Conservation (phyloP, 2,888 invertebrate species). For the Drosophila percnosoma region DNA sequence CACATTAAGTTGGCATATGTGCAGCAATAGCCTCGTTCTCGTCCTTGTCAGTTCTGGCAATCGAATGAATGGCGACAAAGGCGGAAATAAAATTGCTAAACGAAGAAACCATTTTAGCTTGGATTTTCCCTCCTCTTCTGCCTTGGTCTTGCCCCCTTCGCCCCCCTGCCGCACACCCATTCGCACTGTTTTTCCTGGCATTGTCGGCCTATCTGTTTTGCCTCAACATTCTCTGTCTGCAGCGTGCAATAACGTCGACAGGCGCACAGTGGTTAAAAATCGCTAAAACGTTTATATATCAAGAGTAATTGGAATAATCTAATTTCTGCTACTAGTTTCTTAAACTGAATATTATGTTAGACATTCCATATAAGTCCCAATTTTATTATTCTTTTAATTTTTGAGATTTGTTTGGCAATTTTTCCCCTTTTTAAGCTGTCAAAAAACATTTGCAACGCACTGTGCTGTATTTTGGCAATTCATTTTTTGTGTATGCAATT, state of each 20-base stretch:
- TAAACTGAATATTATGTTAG: too few relatives aligned
- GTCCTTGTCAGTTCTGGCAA: constrained; percentile 59
- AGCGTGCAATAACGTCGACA: constrained; percentile 4
- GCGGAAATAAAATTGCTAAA: constrained; percentile 77
- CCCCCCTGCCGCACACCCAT: not conserved
- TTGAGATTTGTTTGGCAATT: not conserved
- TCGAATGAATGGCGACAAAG: constrained; percentile 77
- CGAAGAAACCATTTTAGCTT: constrained; percentile 63
- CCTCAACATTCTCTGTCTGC: constrained; percentile 58
- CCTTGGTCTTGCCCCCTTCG: not conserved
- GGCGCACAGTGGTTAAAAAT: constrained; percentile 49
- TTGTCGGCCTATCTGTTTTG: constrained; percentile 62
- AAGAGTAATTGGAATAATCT: not conserved
- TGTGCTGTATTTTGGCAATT: constrained; percentile 43
- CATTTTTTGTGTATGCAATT: constrained; percentile 62
- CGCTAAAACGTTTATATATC: not conserved
- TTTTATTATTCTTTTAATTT: not conserved
- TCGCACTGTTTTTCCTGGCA: constrained; percentile 12
- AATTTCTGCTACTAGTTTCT: not conserved
- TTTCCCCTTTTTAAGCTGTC: not conserved
- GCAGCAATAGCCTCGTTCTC: constrained; percentile 22
- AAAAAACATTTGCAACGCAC: constrained; percentile 24
- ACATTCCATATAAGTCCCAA: not conserved
- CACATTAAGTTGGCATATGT: constrained; percentile 61
- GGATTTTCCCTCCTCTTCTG: constrained; percentile 11